Conservation (phyloP, 2,888 invertebrate genomes). For the Minunthozetes semirufus region DNA sequence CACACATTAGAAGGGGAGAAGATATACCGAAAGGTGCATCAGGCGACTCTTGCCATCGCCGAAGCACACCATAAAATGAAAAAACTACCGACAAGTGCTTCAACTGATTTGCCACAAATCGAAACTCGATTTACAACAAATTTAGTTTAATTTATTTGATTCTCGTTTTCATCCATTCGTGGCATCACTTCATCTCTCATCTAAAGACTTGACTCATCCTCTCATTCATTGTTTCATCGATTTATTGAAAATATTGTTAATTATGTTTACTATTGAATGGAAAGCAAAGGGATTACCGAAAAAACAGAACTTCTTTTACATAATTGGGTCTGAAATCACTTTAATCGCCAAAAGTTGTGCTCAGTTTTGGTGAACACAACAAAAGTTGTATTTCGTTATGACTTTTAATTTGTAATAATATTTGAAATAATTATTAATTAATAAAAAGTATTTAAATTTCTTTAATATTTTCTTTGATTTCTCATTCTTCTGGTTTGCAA, state of each 20-base stretch:
- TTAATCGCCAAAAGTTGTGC: not conserved
- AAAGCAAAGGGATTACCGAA: not conserved
- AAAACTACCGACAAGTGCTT: slow-evolving; percentile 1
- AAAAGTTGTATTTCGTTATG: not conserved
- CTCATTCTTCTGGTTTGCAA: too few species aligned
- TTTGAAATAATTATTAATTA: too few species aligned
- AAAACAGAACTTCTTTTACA: not conserved
- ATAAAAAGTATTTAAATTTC: too few species aligned
- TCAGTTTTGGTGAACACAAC: slow-evolving; percentile 12
- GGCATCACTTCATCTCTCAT: not conserved
- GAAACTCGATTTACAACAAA: slow-evolving; percentile 13
- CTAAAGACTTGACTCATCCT: not conserved
- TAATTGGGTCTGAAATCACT: not conserved
- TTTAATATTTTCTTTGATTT: too few species aligned
- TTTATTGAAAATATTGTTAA: not conserved
- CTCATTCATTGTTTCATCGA: not conserved
- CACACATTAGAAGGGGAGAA: slow-evolving; percentile 44
- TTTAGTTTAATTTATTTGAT: slow-evolving; percentile 14
- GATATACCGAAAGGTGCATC: slow-evolving; percentile 45
- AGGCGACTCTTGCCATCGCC: slow-evolving; percentile 44
- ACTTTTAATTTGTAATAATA: not conserved
- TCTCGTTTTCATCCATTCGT: not conserved
- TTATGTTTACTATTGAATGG: slow-evolving; percentile 17
- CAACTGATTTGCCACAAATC: slow-evolving; percentile 2
- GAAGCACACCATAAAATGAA: slow-evolving; percentile 43